Evolutionary conservation across 2,888 invertebrate genomes (phyloP).

Genomic region (Arge pagana): DNA sequence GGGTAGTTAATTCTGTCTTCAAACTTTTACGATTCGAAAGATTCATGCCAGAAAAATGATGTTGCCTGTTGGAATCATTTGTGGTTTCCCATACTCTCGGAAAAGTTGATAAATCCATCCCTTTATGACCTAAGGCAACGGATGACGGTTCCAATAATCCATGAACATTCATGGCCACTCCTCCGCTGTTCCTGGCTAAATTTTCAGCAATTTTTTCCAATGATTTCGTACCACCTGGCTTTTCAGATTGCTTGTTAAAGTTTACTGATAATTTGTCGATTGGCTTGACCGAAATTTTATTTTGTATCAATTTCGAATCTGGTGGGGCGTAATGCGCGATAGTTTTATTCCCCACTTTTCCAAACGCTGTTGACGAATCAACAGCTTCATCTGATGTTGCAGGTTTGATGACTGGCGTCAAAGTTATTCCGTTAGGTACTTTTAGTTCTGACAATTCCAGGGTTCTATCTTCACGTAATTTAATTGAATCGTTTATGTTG

Average conservation of each 20-base stretch:
- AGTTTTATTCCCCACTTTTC: slow-evolving; percentile 35
- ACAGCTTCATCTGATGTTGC: slow-evolving; percentile 28
- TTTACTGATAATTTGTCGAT: slow-evolving; percentile 53
- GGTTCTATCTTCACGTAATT: slow-evolving; percentile 37
- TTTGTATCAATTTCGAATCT: slow-evolving; percentile 32
- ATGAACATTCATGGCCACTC: slow-evolving; percentile 24
- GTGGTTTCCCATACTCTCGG: slow-evolving; percentile 47
- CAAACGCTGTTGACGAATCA: slow-evolving; percentile 30
- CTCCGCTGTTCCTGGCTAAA: slow-evolving; percentile 48
- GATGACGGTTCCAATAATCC: slow-evolving; percentile 26
- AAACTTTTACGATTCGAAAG: slow-evolving; percentile 51
- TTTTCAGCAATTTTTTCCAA: slow-evolving; percentile 56
- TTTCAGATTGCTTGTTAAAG: slow-evolving; percentile 49
- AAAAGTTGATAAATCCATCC: slow-evolving; percentile 51
- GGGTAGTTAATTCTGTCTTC: slow-evolving; percentile 36
- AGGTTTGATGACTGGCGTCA: slow-evolving; percentile 28
- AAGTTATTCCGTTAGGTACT: slow-evolving; percentile 22
- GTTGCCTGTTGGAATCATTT: slow-evolving; percentile 43
- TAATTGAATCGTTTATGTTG: slow-evolving; percentile 43
- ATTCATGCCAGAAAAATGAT: slow-evolving; percentile 54
- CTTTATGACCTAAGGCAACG: slow-evolving; percentile 37
- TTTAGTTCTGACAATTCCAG: too few species aligned
- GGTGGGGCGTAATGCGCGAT: slow-evolving; percentile 19
- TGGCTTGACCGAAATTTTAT: slow-evolving; percentile 48
- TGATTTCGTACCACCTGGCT: slow-evolving; percentile 40